Evolutionary conservation across 2,113 vertebrate species (phyloP), one percentile per base, ranked within the genome.

Genomic region (Phaethornis superciliosus): DNA sequence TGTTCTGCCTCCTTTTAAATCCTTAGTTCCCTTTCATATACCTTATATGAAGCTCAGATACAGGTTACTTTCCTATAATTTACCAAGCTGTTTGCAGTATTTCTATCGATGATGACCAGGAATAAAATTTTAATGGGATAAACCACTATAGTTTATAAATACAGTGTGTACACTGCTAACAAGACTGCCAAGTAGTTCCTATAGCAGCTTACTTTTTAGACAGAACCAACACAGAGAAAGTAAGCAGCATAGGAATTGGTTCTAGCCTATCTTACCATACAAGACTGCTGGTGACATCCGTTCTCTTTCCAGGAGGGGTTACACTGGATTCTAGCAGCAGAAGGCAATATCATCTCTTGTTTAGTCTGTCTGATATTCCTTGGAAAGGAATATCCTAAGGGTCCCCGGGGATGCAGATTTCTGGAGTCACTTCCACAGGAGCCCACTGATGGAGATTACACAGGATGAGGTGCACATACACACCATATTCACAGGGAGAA

Each of bases 101-200:
- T 85, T 72, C 69, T 72, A 69, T 76, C 85, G 46, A 52, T 63
- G 69, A 28, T 70, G 55, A 67, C 28, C 77, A 46, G 23, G 63
- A 80, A 77, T 86, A 75, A 88, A 70, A 75, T 81, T 65, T 52
- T 71, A 67, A 70, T 56, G 44, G 21, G 81, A 69, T 64, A 77
- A 72, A 81, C 5, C 23, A 33, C n/a, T 72, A 35, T 6, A 62
- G 15, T n/a, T 4, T 80, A 44, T 60, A 85, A 75, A 75, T 54
- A 71, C 4, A 44, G 4, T 10, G 6, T 54, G 47, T 56, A 65
- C 22, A 54, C 46, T 74, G 42, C 55, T 85, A 67, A 94, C 2
- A 67, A 62, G 58, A 63, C 67, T 89, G 22, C 21, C 37, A 84
- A 87, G 28, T 24, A 81, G 30, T 27, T 90, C 40, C 52, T 56